Conservation (phyloP, 2,113 vertebrate species). For the Sinocyclocheilus maitianheensis region DNA sequence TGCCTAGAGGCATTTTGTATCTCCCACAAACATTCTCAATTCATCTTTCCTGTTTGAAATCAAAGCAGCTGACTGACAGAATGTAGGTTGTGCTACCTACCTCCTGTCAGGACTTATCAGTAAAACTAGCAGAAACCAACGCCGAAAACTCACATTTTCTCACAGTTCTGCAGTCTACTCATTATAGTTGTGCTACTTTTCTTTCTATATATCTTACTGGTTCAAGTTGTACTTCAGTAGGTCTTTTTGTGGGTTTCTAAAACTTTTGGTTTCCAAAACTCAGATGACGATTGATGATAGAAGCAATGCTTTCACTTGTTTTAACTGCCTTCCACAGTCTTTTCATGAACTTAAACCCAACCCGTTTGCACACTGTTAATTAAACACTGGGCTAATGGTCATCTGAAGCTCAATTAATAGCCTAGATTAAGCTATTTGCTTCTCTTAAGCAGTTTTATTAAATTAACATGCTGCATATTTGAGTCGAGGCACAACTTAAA, state of each 20-base stretch:
- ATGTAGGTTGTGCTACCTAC: conserved; percentile 20
- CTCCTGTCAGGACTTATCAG: conserved; percentile 11
- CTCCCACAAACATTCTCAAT: conserved; percentile 12
- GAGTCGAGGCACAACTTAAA: background rate
- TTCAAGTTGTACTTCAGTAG: background rate
- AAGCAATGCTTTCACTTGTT: background rate
- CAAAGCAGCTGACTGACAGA: conserved; percentile 15
- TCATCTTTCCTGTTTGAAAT: conserved; percentile 6
- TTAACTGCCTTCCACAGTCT: background rate
- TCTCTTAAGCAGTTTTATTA: conserved; percentile 12
- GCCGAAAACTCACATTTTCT: background rate
- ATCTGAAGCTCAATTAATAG: conserved; percentile 24
- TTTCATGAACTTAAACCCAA: background rate
- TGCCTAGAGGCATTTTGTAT: conserved; percentile 14
- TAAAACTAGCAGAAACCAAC: conserved; percentile 6
- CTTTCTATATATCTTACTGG: background rate
- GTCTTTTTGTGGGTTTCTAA: background rate
- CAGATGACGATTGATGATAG: background rate
- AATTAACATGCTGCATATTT: conserved; percentile 14
- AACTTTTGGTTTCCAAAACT: background rate
- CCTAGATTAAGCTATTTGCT: conserved; percentile 7
- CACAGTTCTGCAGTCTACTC: background rate
- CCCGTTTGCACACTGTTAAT: background rate
- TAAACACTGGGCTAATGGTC: conserved; percentile 19
- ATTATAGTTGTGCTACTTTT: background rate